A percentile compares a stretch with the other conserved stretches of the same genome.
phyloP scores from a whole-genome alignment of 2,888 invertebrate genomes.

The Phortica magna region DNA sequence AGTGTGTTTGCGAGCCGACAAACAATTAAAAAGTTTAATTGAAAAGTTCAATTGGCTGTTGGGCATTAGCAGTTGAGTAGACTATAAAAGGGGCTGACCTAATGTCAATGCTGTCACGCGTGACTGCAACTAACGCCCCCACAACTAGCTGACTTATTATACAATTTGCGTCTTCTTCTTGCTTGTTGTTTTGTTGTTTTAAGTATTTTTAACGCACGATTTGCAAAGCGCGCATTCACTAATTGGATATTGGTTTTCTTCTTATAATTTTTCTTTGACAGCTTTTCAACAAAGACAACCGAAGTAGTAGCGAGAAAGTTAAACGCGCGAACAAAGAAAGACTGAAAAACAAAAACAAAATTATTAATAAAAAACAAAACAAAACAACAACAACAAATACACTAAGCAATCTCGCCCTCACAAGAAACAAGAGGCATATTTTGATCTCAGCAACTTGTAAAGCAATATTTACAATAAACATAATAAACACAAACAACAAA shows the following conservation, averaged over 20 bases:
- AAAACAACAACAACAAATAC: background rate
- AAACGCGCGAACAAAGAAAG: constrained; percentile 31
- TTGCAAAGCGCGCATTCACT: background rate
- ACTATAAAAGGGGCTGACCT: too few species aligned
- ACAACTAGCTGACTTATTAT: background rate
- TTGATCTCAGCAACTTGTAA: constrained; percentile 18
- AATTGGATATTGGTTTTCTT: constrained; percentile 18
- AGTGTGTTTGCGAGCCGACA: background rate
- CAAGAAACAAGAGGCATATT: background rate
- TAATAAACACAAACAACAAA: background rate
- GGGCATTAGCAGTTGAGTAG: too few species aligned
- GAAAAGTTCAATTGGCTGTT: background rate
- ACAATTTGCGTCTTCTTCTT: background rate
- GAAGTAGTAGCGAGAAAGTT: background rate
- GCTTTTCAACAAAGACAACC: constrained; percentile 4
- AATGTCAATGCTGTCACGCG: too few species aligned
- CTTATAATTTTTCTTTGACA: background rate
- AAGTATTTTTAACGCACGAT: background rate
- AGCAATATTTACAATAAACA: constrained; percentile 19
- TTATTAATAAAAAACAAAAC: constrained; percentile 11
- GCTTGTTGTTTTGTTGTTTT: background rate
- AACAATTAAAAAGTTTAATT: constrained; percentile 2
- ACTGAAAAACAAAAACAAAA: constrained; percentile 13
- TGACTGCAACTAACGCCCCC: background rate
- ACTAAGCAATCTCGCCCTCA: constrained; percentile 20